Evolutionary conservation across 2,888 invertebrate species (phyloP).

Genomic region (Heterodera filipjevi): DNA sequence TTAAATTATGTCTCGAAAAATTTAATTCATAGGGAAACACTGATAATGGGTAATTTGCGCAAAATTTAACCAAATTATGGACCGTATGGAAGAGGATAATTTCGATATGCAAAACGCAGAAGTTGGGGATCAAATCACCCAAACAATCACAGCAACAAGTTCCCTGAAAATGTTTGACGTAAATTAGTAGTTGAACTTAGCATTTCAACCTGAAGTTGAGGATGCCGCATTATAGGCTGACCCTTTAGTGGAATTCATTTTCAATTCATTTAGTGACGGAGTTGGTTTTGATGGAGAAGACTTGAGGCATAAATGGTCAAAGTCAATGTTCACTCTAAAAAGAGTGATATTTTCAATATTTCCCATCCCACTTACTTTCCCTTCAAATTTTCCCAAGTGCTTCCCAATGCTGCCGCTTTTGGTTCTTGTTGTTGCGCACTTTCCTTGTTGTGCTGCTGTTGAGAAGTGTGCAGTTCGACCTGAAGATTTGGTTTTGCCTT

Average conservation of each 20-base stretch:
- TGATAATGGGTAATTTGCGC: too few relatives aligned
- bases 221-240: background rate
- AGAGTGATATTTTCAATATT: background rate
- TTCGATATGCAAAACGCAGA: background rate
- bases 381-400: slow-evolving; percentile 41
- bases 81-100: background rate
- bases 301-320: slow-evolving; percentile 40
- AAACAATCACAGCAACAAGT: background rate
- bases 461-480: background rate
- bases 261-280: slow-evolving; percentile 42
- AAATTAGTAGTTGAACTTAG: too few relatives aligned
- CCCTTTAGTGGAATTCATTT: slow-evolving; percentile 26
- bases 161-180: background rate
- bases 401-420: slow-evolving; percentile 20
- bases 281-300: slow-evolving; percentile 37
- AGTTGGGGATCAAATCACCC: background rate
- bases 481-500: background rate
- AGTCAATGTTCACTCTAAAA: slow-evolving; percentile 43
- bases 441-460: background rate
- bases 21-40: too few relatives aligned
- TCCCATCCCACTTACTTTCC: slow-evolving; percentile 31
- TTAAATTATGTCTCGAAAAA: too few relatives aligned
- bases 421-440: background rate
- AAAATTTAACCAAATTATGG: background rate
- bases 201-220: slow-evolving; percentile 3